Evolutionary conservation across 92 coral and sea anemone species (phyloP), one percentile per base, ranked within the genome.

Genomic region (Actinostola sp.): DNA sequence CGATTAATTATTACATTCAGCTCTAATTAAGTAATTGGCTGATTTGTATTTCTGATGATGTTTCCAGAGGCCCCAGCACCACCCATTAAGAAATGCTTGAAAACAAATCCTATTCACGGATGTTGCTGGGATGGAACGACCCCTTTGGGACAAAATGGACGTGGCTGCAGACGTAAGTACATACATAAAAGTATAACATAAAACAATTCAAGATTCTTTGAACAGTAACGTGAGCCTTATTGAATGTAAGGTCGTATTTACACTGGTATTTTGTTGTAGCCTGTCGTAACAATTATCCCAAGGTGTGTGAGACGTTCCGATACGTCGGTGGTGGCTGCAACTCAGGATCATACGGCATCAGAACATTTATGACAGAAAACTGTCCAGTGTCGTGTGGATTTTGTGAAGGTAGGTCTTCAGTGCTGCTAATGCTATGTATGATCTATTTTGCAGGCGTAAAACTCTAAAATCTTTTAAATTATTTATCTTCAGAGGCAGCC

Each of bases 81-180:
- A 17, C 77, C 77, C 23, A 26, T 71, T 24, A 10, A 59, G 23
- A 58, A 33, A 26, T 71, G 77, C 32, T 9, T 32, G 17, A 14
- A 30, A 23, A 59, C 13, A 6, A 38, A 42, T 20, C 77, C 66
- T 27, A 17, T 24, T 0, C 21, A 20, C 12, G 77, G 77, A 4
- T 71, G 77, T 34, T 71, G 77, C 31, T 71, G 77, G 77, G 77
- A 71, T 27, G 77, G 77, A 4, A 38, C 54, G 1, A 39, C 36
- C 24, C 53, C 77, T 42, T 26, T 71, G 8, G 56, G 62, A 39
- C 39, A 31, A 16, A 36, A 71, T 38, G 77, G 66, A 14, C 61
- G 35, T 3, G 66, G 77, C 20, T 71, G 77, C 48, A 39, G 66
- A 71, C 54, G 77, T 71, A 57, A 71, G 54, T 19, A 50, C 31